These are phyloP conservation scores for Drosophila algonquin DNA, from an alignment of 2,888 invertebrate genomes.

Conservation along the genomic window DNA sequence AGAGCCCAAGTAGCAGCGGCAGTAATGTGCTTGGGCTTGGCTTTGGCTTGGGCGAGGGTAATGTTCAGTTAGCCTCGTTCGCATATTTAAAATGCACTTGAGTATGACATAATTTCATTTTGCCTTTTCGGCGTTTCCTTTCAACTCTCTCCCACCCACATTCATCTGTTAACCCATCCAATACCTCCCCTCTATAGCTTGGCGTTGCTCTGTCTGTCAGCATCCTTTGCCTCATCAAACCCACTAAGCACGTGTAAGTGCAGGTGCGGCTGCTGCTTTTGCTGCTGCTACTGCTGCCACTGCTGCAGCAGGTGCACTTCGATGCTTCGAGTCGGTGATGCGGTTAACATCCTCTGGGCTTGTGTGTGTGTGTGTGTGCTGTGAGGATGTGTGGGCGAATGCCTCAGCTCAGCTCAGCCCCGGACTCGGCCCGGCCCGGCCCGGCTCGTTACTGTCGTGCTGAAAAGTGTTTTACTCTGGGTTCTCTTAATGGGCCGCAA, in stretches of 20 bases:
- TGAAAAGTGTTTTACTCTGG: slow-evolving; percentile 57
- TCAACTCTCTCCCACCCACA: slow-evolving; percentile 6
- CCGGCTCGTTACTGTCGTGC: slow-evolving; percentile 58
- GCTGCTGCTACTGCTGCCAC: no score
- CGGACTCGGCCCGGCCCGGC: not conserved
- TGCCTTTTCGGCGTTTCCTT: slow-evolving; percentile 57
- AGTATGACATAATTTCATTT: slow-evolving; percentile 75
- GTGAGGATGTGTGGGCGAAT: slow-evolving; percentile 16
- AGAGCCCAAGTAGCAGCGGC: slow-evolving; percentile 57
- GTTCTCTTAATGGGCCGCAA: slow-evolving; percentile 20
- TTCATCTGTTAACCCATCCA: not conserved
- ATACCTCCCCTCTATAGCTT: not conserved
- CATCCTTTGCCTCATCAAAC: slow-evolving; percentile 67
- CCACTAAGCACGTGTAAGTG: slow-evolving; percentile 65
- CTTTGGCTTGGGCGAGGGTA: slow-evolving; percentile 12
- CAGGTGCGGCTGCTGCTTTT: slow-evolving; percentile 47
- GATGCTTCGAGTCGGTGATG: slow-evolving; percentile 36
- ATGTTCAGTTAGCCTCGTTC: slow-evolving; percentile 57
- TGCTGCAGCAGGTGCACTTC: slow-evolving; percentile 11
- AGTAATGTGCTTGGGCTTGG: slow-evolving; percentile 30
- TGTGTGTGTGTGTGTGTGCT: slow-evolving; percentile 14
- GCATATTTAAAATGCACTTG: slow-evolving; percentile 77
- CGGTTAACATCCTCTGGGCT: slow-evolving; percentile 44
- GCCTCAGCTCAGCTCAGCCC: slow-evolving; percentile 15
- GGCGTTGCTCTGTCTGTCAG: slow-evolving; percentile 7